phyloP scores from a whole-genome alignment of 2,888 invertebrate species.

The Cataglyphis rosenhaueri region DNA sequence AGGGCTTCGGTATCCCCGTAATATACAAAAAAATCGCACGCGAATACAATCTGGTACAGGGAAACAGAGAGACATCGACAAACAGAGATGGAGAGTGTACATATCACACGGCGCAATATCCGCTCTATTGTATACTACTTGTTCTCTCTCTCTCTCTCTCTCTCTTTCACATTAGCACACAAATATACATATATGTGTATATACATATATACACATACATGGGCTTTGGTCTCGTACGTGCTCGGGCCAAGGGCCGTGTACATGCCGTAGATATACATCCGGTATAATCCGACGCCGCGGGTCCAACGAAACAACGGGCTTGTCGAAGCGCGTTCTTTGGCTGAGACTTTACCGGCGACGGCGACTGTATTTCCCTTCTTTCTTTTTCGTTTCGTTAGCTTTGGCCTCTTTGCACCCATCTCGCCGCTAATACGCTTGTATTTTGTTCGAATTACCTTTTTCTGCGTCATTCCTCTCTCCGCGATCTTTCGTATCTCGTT shows the following conservation, averaged over 20 bases:
- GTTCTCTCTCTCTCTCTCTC: neutral
- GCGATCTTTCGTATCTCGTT: slow-evolving; percentile 64
- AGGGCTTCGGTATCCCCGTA: slow-evolving; percentile 1
- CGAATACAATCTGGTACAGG: neutral
- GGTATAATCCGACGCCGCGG: slow-evolving; percentile 62
- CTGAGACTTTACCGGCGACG: slow-evolving; percentile 11
- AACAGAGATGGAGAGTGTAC: neutral
- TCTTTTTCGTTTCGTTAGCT: neutral
- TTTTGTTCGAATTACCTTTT: slow-evolving; percentile 40
- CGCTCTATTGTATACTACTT: slow-evolving; percentile 27
- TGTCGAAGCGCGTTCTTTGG: slow-evolving; percentile 56
- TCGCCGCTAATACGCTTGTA: slow-evolving; percentile 58
- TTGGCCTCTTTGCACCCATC: slow-evolving; percentile 22
- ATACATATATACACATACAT: slow-evolving; percentile 24
- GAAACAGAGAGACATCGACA: slow-evolving; percentile 8
- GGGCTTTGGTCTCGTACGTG: slow-evolving; percentile 59
- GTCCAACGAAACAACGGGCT: slow-evolving; percentile 56
- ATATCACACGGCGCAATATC: slow-evolving; percentile 42
- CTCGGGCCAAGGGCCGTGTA: slow-evolving; percentile 44
- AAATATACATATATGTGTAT: neutral
- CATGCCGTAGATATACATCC: slow-evolving; percentile 61
- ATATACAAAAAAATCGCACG: slow-evolving; percentile 61
- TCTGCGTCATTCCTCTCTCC: neutral
- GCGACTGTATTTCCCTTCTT: neutral
- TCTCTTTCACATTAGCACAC: neutral